Percentiles rank a stretch among this genome's conserved stretches.
Evolutionary conservation across 2,113 vertebrate species (phyloP).

Genomic region (Salvelinus namaycush): DNA sequence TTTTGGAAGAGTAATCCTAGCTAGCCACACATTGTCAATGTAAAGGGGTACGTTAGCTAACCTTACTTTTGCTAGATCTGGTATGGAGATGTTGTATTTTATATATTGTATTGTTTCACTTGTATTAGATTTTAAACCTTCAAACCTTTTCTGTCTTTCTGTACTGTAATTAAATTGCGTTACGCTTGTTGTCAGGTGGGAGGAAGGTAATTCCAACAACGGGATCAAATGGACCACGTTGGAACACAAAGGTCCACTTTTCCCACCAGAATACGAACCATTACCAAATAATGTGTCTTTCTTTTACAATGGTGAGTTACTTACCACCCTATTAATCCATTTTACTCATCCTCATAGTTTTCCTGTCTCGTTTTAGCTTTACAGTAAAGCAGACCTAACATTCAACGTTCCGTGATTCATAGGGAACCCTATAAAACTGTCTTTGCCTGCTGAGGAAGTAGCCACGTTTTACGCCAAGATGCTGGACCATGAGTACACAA

Average conservation of each 20-base stretch:
- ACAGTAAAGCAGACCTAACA: neutral
- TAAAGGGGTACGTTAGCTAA: too few relatives aligned
- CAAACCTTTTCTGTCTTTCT: too few relatives aligned
- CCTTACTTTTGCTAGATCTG: too few relatives aligned
- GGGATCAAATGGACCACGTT: slow-evolving; percentile 55
- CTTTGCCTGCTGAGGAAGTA: slow-evolving; percentile 68
- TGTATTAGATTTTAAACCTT: too few relatives aligned
- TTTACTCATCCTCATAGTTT: neutral
- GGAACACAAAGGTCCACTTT: slow-evolving; percentile 61
- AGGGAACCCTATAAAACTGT: slow-evolving; percentile 59
- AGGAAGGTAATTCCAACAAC: slow-evolving; percentile 42
- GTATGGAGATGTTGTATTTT: too few relatives aligned
- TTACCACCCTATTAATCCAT: neutral
- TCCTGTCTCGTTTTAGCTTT: neutral
- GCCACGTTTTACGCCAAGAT: slow-evolving; percentile 80
- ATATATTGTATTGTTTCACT: too few relatives aligned
- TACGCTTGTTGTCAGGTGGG: slow-evolving; percentile 49
- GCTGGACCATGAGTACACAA: slow-evolving; percentile 74
- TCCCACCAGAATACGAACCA: slow-evolving; percentile 66
- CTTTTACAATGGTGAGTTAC: slow-evolving; percentile 61
- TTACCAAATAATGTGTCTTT: slow-evolving; percentile 66
- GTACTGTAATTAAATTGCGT: neutral
- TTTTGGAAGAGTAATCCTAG: too few relatives aligned
- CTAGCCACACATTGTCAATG: too few relatives aligned
- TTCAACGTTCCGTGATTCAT: too few relatives aligned